These are phyloP conservation scores for Sebastes schlegelii DNA, from an alignment of 2,113 vertebrate genomes.

Conservation along the genomic window DNA sequence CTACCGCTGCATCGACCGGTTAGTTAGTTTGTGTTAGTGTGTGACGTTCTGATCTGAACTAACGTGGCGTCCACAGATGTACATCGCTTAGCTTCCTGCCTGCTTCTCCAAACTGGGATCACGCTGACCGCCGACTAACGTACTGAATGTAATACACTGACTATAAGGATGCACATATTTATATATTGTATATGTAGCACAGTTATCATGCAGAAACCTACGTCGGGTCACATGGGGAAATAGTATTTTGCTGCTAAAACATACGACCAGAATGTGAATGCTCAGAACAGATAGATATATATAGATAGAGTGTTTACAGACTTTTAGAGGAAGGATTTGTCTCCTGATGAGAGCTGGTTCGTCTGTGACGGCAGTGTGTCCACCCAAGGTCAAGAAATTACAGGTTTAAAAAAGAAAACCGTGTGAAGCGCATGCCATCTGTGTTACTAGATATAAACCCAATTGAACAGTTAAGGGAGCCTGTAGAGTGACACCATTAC, in stretches of 20 bases:
- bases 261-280: not conserved
- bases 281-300: no score
- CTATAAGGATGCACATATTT: not conserved
- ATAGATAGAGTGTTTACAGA: not conserved
- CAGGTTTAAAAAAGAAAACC: not conserved
- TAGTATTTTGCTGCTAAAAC: not conserved
- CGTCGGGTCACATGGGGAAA: not conserved
- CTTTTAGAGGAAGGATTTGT: not conserved
- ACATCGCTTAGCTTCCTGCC: not conserved
- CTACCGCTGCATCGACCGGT: not conserved
- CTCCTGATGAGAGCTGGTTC: not conserved
- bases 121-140: not conserved
- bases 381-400: not conserved
- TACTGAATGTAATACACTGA: not conserved
- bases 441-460: slow-evolving; percentile 1
- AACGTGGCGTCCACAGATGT: not conserved
- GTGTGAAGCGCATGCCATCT: not conserved
- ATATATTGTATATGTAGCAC: not conserved
- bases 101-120: not conserved
- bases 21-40: not conserved
- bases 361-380: not conserved
- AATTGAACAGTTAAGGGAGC: slow-evolving; percentile 11
- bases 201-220: not conserved
- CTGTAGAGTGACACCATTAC: not conserved
- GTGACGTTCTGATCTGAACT: not conserved